A percentile compares a stretch with the other conserved stretches of the same genome.
These are phyloP conservation scores for Oncorhynchus keta DNA, from an alignment of 2,113 vertebrate species.

Conservation along the genomic window DNA sequence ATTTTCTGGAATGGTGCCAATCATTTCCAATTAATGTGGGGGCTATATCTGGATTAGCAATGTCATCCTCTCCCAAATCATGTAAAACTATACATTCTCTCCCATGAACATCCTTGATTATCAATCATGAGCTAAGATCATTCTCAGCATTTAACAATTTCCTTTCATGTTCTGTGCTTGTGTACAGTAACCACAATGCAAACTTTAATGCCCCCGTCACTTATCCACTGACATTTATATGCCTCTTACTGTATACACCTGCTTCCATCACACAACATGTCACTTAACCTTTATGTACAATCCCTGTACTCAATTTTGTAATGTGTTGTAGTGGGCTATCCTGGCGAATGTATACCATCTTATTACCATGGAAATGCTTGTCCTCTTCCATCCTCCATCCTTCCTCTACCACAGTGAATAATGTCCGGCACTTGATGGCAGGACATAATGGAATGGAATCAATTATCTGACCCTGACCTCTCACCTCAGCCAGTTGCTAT, in stretches of 20 bases:
- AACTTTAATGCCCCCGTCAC: neutral
- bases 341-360: neutral
- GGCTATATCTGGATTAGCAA: neutral
- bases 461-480: neutral
- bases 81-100: neutral
- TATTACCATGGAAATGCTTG: neutral
- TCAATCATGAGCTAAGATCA: neutral
- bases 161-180: neutral
- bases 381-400: neutral
- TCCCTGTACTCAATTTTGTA: neutral
- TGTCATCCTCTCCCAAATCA: neutral
- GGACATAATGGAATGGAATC: conserved; percentile 13
- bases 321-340: neutral
- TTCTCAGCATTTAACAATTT: neutral
- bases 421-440: neutral
- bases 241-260: neutral
- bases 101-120: neutral
- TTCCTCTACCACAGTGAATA: conserved; percentile 7
- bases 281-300: neutral
- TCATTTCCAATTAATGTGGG: too few relatives aligned
- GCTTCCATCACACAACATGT: neutral
- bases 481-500: neutral
- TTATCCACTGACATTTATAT: neutral
- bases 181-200: neutral
- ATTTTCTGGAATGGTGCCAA: too few relatives aligned